Conservation (phyloP, 2,888 invertebrate genomes). For the Bedellia somnulentella region DNA sequence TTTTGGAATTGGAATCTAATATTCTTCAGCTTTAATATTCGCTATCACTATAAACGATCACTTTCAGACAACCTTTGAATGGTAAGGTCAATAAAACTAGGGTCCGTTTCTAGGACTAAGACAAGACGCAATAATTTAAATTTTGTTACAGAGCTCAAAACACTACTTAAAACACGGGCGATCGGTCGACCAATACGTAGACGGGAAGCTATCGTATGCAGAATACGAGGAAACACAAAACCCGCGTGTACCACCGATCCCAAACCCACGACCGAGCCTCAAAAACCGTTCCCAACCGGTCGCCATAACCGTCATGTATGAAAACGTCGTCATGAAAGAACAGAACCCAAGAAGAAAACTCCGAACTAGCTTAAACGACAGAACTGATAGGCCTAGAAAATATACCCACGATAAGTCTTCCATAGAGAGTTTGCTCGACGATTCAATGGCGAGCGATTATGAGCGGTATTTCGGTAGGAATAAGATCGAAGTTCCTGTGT, state of each 20-base stretch:
- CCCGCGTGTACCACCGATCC: constrained; percentile 42
- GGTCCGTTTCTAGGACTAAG: too few relatives aligned
- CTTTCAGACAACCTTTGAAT: too few relatives aligned
- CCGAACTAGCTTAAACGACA: constrained; percentile 56
- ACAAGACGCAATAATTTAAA: too few relatives aligned
- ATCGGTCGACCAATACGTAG: constrained; percentile 78
- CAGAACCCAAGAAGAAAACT: constrained; percentile 74
- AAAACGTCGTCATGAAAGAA: constrained; percentile 70
- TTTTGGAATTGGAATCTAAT: too few relatives aligned
- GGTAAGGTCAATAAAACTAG: too few relatives aligned
- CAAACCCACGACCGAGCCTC: constrained; percentile 42
- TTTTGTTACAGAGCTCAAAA: constrained; percentile 54
- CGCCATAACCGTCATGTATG: constrained; percentile 73
- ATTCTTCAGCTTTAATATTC: too few relatives aligned
- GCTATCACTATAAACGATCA: too few relatives aligned
- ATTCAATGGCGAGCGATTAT: constrained; percentile 49
- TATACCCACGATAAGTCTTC: constrained; percentile 59
- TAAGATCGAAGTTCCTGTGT: constrained; percentile 67
- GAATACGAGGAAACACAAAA: constrained; percentile 59
- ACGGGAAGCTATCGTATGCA: constrained; percentile 59
- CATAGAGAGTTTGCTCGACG: constrained; percentile 63
- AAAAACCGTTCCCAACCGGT: constrained; percentile 65
- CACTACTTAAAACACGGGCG: constrained; percentile 69
- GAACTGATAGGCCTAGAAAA: constrained; percentile 29
- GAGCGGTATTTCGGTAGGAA: constrained; percentile 40